These are phyloP conservation scores for Lochmaea crataegi DNA, from an alignment of 2,888 invertebrate genomes.

Conservation along the genomic window DNA sequence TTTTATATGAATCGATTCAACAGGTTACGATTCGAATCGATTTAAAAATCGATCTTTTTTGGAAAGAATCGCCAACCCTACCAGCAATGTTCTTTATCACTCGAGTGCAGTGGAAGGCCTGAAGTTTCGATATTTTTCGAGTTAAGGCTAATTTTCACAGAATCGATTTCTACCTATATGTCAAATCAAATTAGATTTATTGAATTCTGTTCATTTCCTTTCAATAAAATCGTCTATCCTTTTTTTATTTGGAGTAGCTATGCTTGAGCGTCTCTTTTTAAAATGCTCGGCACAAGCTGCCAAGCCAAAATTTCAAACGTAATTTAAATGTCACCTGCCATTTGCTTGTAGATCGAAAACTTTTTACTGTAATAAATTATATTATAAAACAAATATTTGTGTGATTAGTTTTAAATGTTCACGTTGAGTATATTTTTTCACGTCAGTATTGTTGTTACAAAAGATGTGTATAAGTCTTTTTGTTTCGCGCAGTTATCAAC, in stretches of 20 bases:
- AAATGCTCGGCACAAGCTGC: neutral
- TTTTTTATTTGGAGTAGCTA: neutral
- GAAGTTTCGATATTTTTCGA: neutral
- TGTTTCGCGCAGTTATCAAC: conserved; percentile 14
- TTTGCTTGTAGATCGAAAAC: conserved; percentile 26
- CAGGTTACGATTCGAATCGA: too few species aligned
- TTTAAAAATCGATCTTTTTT: too few species aligned
- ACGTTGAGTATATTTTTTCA: conserved; percentile 15
- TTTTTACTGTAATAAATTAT: conserved; percentile 16
- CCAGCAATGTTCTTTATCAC: too few species aligned
- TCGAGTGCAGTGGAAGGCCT: neutral
- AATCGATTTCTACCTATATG: neutral
- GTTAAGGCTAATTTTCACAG: neutral
- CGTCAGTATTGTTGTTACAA: conserved; percentile 9
- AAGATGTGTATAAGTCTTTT: conserved; percentile 29
- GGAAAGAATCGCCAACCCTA: too few species aligned
- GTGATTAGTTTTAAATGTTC: conserved; percentile 12
- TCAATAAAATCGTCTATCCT: neutral
- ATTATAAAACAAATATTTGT: conserved; percentile 24
- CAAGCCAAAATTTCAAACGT: conserved; percentile 10
- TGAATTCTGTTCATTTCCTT: neutral
- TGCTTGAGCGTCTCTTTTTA: neutral
- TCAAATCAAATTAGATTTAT: neutral
- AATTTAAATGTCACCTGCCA: conserved; percentile 30
- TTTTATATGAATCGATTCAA: too few species aligned